phyloP scores from a whole-genome alignment of 2,888 invertebrate genomes.

The Caenorhabditis sp. region DNA sequence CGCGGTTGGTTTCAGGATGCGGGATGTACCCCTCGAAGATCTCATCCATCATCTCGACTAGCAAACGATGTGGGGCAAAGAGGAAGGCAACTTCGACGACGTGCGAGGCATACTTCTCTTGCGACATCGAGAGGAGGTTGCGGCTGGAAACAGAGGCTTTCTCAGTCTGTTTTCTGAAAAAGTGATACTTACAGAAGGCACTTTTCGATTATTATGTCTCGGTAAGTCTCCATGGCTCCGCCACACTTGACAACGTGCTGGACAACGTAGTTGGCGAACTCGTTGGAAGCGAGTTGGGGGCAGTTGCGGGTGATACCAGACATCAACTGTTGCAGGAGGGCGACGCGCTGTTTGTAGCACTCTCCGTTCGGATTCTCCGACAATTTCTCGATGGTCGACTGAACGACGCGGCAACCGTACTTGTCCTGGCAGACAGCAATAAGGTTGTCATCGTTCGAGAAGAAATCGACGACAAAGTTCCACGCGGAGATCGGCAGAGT shows the following conservation, averaged over 20 bases:
- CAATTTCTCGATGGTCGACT: slow-evolving; percentile 71
- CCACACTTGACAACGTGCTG: slow-evolving; percentile 67
- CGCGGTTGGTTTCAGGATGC: slow-evolving; percentile 63
- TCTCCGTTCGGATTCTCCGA: slow-evolving; percentile 43
- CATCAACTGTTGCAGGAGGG: slow-evolving; percentile 44
- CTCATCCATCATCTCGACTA: slow-evolving; percentile 68
- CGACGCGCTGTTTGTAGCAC: slow-evolving; percentile 32
- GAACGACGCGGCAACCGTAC: slow-evolving; percentile 72
- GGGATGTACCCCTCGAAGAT: slow-evolving; percentile 72
- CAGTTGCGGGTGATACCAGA: slow-evolving; percentile 48
- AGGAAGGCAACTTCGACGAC: slow-evolving; percentile 73
- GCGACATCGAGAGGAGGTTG: slow-evolving; percentile 72
- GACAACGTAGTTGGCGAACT: slow-evolving; percentile 76
- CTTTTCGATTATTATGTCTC: slow-evolving; percentile 66
- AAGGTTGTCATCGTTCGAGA: slow-evolving; percentile 52
- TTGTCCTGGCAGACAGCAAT: slow-evolving; percentile 69
- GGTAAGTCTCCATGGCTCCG: slow-evolving; percentile 56
- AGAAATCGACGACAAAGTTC: slow-evolving; percentile 57
- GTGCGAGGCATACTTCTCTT: slow-evolving; percentile 74
- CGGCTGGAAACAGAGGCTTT: slow-evolving; percentile 40
- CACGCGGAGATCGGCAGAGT: slow-evolving; percentile 58
- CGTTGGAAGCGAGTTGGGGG: slow-evolving; percentile 61
- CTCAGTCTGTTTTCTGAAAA: not conserved
- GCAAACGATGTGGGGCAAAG: slow-evolving; percentile 56
- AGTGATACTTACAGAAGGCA: slow-evolving; percentile 65